These are phyloP conservation scores for Drepana falcataria DNA, from an alignment of 2,888 invertebrate genomes.

Conservation along the genomic window DNA sequence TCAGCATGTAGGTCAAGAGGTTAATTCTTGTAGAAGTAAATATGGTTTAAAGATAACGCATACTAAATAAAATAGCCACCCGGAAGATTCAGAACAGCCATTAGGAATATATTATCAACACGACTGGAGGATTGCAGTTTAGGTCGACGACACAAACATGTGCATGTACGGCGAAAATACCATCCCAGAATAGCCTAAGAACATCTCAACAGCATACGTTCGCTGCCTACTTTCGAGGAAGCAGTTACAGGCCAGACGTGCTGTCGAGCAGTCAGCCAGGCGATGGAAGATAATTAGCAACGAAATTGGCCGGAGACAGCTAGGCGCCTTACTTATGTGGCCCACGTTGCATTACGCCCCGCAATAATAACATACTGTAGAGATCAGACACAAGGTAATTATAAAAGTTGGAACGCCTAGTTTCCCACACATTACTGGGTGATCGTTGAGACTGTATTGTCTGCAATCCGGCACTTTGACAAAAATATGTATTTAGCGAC, in stretches of 20 bases:
- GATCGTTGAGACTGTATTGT: slow-evolving; percentile 44
- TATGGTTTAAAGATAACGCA: no score
- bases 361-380: slow-evolving; percentile 62
- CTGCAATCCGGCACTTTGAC: slow-evolving; percentile 22
- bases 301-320: slow-evolving; percentile 72
- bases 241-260: slow-evolving; percentile 58
- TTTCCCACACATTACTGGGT: slow-evolving; percentile 66
- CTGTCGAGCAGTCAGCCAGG: slow-evolving; percentile 46
- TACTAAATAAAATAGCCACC: no score
- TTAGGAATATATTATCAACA: slow-evolving; percentile 34
- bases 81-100: slow-evolving; percentile 2
- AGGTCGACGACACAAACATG: slow-evolving; percentile 35
- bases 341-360: slow-evolving; percentile 57
- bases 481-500: slow-evolving; percentile 32
- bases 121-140: slow-evolving; percentile 22
- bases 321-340: slow-evolving; percentile 70
- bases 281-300: slow-evolving; percentile 66
- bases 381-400: slow-evolving; percentile 55
- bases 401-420: slow-evolving; percentile 57
- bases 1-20: neutral
- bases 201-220: slow-evolving; percentile 37
- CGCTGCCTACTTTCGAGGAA: slow-evolving; percentile 54
- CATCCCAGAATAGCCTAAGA: slow-evolving; percentile 41
- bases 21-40: no score
- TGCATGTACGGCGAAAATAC: slow-evolving; percentile 47